Evolutionary conservation across 2,888 invertebrate genomes (phyloP), one percentile per base, ranked within the genome.

Genomic region (Hoplodrina blanda): DNA sequence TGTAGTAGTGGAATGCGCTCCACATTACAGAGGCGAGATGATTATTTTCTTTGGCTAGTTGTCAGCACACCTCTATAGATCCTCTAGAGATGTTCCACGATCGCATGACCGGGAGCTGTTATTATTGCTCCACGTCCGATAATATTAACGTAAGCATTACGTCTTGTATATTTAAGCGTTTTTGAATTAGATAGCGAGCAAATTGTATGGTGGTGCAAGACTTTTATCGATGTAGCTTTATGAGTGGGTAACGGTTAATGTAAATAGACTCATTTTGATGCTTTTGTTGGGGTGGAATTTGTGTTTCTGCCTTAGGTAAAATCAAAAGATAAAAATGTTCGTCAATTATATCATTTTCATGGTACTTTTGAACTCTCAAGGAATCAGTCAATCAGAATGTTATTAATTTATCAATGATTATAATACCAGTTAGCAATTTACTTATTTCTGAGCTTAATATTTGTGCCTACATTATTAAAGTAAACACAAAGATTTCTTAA

Each of bases 51-150:
- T 57, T 66, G 81, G 81, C 82, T 33, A 67, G 67, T 73, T 68
- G 75, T 78, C 82, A 81, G 69, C 60, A 63, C 72, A 71, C 69
- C 62, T 69, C 68, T 69, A 55, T 62, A 49, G 46, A 46, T 67
- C 37, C 17, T 46, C 46, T 19, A 70, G 74, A 68, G 74, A 80
- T 73, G 62, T 41, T 37, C 69, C 33, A 41, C 68, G 68, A 73
- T 82, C 73, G 76, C 70, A 81, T 84, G 82, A 62, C 84, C 73
- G 60, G 84, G 70, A 82, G 82, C 82, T 82, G 82, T 82, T 78
- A 82, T 84, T 82, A 81, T 81, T 59, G 54, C 67, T 44, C 56
- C 52, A 69, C 70, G 64, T 81, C 73, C 46, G 61, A 78, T 83
- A 81, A 73, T 67, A 81, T 82, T 78, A 63, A 68, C 54, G 81